Conservation (phyloP, 2,113 vertebrate species). For the Holacanthus passer region DNA sequence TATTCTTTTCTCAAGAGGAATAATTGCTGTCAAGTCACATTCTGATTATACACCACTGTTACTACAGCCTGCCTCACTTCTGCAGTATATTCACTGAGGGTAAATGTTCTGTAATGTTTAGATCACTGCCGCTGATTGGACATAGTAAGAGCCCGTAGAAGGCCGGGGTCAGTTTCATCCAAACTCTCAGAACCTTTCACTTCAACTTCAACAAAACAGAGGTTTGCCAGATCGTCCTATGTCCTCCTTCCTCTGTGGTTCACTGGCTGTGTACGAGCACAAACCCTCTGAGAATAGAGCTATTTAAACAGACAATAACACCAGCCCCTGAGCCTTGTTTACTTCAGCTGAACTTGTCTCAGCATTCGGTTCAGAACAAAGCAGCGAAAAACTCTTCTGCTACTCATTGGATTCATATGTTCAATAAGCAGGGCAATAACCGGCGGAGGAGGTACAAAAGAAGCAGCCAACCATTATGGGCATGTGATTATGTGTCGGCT, state of each 20-base stretch:
- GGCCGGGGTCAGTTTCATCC: constrained; percentile 36
- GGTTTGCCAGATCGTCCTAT: constrained; percentile 8
- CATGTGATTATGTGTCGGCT: constrained; percentile 43
- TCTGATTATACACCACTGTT: neutral
- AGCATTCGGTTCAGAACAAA: constrained; percentile 43
- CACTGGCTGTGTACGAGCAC: constrained; percentile 35
- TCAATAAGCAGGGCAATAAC: constrained; percentile 28
- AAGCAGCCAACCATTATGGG: constrained; percentile 47
- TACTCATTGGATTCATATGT: constrained; percentile 38
- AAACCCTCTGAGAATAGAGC: constrained; percentile 47
- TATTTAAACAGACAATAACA: constrained; percentile 69
- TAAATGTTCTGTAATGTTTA: constrained; percentile 47
- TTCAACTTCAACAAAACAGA: constrained; percentile 44
- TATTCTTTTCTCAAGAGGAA: neutral
- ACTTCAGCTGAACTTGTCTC: constrained; percentile 47
- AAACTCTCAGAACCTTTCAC: constrained; percentile 35
- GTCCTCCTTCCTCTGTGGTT: constrained; percentile 43
- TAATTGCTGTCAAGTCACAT: neutral
- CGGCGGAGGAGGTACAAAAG: constrained; percentile 53
- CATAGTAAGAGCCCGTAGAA: constrained; percentile 37
- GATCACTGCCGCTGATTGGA: constrained; percentile 30
- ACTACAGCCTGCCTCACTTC: neutral
- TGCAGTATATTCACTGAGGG: neutral
- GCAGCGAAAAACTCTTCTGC: constrained; percentile 29
- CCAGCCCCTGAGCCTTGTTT: constrained; percentile 57